Evolutionary conservation across 2,113 vertebrate genomes (phyloP), one percentile per base, ranked within the genome.

Genomic region (Ailuropoda melanoleuca): DNA sequence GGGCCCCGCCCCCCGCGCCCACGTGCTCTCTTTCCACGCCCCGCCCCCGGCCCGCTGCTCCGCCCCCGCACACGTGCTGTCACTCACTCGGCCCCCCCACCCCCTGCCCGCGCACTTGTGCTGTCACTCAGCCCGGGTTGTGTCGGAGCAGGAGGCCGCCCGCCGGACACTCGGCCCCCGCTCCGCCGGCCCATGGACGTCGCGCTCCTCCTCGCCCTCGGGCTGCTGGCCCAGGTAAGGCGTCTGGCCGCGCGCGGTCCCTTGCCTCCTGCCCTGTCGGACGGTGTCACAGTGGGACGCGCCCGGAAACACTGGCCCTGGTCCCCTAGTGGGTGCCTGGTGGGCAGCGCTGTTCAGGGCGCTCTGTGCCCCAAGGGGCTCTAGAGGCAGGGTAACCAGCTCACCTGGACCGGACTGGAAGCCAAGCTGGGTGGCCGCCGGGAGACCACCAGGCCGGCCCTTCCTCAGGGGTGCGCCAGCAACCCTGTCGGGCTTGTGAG

Each of bases 221-320:
- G 98, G 97, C 96, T 98, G 84, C 97, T 99, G 84, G 92, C 98
- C 77, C 98, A 98, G 99, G 99, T 99, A 98, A 98, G 98, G 72
- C 80, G 1, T 0, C 14, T 17, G 1, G 68, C 17, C 34, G 62
- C 24, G 12, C 29, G 10, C 53, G 70, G 23, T 6, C 90, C 75
- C 31, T 34, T 29, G 39, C 37, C 18, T 60, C 31, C 8, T 9
- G 14, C 26, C 10, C 43, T 43, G 4, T 8, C 6, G 14, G 31
- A 14, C n/a, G 11, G 29, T 3, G 46, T 31, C 74, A 34, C 23
- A 23, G 83, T 3, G 50, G 37, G 60, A 10, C 4, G 46, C 31
- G 34, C 39, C 34, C 3, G 14, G 29, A 24, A 17, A 34, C 23
- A 0, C 66, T 14, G 43, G 77, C 31, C 31, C 43, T 9, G 46